Conservation (phyloP, 2,797 vertebrate species). For the Melanitta fusca region DNA sequence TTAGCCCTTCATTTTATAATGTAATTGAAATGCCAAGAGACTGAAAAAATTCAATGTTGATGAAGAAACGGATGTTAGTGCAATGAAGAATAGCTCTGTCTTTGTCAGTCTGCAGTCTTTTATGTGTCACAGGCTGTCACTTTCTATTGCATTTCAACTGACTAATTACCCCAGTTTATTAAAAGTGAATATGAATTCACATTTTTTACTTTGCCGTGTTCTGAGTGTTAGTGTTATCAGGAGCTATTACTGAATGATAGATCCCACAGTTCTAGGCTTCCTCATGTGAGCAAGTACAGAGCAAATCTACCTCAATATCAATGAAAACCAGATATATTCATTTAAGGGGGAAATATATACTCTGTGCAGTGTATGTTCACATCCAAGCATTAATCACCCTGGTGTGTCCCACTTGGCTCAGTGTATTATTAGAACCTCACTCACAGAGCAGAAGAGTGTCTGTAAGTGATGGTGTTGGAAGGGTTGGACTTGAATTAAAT, state of each 20-base stretch:
- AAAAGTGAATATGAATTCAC: slow-evolving; percentile 79
- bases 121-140: slow-evolving; percentile 76
- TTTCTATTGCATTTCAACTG: slow-evolving; percentile 75
- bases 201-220: slow-evolving; percentile 68
- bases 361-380: neutral
- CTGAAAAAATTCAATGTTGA: slow-evolving; percentile 77
- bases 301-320: slow-evolving; percentile 36
- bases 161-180: slow-evolving; percentile 79
- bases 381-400: slow-evolving; percentile 63
- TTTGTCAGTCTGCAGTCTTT: slow-evolving; percentile 74
- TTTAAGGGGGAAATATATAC: slow-evolving; percentile 30
- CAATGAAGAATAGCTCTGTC: slow-evolving; percentile 73
- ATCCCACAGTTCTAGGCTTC: slow-evolving; percentile 55
- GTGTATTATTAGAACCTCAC: slow-evolving; percentile 71
- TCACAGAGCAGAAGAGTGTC: slow-evolving; percentile 62
- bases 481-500: slow-evolving; percentile 57
- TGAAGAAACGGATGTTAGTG: slow-evolving; percentile 76
- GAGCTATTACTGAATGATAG: slow-evolving; percentile 65
- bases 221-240: slow-evolving; percentile 63
- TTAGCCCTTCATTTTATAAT: slow-evolving; percentile 75
- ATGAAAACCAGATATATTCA: slow-evolving; percentile 41
- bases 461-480: slow-evolving; percentile 60
- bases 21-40: slow-evolving; percentile 78
- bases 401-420: slow-evolving; percentile 66
- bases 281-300: slow-evolving; percentile 62